Conservation (phyloP, 2,113 vertebrate genomes). For the Pyxicephalus adspersus region DNA sequence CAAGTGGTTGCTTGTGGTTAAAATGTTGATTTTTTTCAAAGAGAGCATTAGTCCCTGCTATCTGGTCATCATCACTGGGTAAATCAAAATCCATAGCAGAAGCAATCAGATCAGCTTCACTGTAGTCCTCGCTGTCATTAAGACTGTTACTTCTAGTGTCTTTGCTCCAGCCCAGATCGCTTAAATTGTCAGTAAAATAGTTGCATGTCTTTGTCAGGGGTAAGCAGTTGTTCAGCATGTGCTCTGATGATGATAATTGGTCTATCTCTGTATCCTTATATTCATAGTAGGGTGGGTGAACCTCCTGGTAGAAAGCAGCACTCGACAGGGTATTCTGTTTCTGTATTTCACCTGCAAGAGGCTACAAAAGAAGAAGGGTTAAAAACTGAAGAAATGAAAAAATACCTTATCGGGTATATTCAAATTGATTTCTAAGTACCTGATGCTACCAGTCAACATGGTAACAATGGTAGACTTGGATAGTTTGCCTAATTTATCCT, state of each 20-base stretch:
- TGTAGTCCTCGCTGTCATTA: conserved; percentile 37
- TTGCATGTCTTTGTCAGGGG: conserved; percentile 61
- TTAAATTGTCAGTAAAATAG: conserved; percentile 14
- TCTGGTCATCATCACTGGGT: conserved; percentile 21
- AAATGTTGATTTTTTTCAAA: conserved; percentile 46
- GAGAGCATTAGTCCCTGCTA: conserved; percentile 58
- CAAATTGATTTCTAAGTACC: no score
- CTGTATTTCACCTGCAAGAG: conserved; percentile 62
- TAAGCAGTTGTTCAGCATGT: conserved; percentile 49
- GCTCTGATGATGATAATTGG: conserved; percentile 56
- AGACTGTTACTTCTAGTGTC: conserved; percentile 61
- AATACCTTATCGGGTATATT: no score
- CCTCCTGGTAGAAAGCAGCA: conserved; percentile 60
- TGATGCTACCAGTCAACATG: no score
- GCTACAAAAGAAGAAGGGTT: conserved; percentile 63
- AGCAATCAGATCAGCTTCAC: conserved; percentile 54
- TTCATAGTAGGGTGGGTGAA: conserved; percentile 31
- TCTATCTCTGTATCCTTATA: conserved; percentile 58
- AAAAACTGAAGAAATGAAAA: no score
- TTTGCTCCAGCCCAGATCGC: conserved; percentile 43
- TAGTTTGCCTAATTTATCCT: no score
- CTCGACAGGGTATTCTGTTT: conserved; percentile 63
- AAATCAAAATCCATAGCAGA: conserved; percentile 49
- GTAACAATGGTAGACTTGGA: no score
- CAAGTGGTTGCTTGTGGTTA: conserved; percentile 37